These are phyloP conservation scores for Nasua narica DNA, from an alignment of 2,797 vertebrate species.

Conservation along the genomic window DNA sequence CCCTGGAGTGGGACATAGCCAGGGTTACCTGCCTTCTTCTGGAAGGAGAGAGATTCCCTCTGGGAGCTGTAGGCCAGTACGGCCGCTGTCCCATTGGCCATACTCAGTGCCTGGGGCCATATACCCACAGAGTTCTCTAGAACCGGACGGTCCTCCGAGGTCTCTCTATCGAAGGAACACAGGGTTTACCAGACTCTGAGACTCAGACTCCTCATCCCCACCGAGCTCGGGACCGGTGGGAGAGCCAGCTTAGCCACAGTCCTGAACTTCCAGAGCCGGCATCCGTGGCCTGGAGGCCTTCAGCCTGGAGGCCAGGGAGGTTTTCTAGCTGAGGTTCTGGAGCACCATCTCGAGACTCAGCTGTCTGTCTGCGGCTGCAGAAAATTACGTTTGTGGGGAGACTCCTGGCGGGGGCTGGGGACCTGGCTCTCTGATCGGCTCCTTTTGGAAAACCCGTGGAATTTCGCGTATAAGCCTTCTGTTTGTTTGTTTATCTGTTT, in stretches of 20 bases:
- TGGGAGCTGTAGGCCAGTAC: background rate
- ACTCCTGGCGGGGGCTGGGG: background rate
- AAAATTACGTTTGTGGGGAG: background rate
- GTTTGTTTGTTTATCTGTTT: background rate
- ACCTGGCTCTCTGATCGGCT: background rate
- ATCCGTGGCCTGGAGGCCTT: background rate
- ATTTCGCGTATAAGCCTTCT: conserved; percentile 21
- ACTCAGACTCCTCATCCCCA: background rate
- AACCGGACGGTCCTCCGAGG: background rate
- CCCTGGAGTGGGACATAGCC: too few relatives aligned
- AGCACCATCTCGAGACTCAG: background rate
- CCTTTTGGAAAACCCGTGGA: conserved; percentile 44
- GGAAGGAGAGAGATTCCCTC: background rate
- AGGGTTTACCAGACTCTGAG: background rate
- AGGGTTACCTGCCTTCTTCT: background rate
- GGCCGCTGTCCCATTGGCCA: background rate
- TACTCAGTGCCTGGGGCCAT: background rate
- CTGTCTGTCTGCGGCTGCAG: background rate
- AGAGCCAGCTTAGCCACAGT: background rate
- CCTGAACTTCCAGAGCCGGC: background rate
- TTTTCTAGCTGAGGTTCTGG: background rate
- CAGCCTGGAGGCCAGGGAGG: background rate
- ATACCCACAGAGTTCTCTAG: background rate
- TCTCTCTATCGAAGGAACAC: background rate
- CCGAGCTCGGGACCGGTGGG: background rate